These are phyloP conservation scores for Albula goreensis DNA, from an alignment of 2,113 vertebrate species.

Conservation along the genomic window DNA sequence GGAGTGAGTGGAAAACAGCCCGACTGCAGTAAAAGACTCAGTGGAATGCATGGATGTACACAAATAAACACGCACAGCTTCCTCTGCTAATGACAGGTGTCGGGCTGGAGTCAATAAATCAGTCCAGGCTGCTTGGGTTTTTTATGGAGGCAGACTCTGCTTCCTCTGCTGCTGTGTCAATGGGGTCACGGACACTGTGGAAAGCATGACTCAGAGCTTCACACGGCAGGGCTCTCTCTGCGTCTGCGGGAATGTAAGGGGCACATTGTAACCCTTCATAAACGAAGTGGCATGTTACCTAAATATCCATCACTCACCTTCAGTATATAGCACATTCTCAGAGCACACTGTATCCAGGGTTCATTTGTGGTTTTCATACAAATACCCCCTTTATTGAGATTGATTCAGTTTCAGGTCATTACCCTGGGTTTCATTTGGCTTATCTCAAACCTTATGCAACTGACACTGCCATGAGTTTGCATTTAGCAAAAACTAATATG, in stretches of 20 bases:
- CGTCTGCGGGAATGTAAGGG: not conserved
- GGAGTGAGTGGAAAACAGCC: not conserved
- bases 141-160: not conserved
- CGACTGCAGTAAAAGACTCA: not conserved
- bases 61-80: not conserved
- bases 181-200: not conserved
- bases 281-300: not conserved
- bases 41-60: not conserved
- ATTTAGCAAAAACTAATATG: not conserved
- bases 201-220: not conserved
- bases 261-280: not conserved
- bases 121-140: not conserved
- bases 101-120: not conserved
- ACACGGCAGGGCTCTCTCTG: not conserved
- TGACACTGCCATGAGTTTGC: not conserved
- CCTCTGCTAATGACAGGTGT: not conserved
- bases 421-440: not conserved
- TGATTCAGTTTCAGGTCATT: not conserved
- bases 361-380: not conserved
- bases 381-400: not conserved
- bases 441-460: not conserved
- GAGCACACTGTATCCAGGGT: not conserved
- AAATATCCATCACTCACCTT: too few species aligned
- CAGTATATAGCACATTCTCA: not conserved
- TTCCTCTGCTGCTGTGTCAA: not conserved